Evolutionary conservation across 2,113 vertebrate species (phyloP).

Genomic region (Gadus macrocephalus): DNA sequence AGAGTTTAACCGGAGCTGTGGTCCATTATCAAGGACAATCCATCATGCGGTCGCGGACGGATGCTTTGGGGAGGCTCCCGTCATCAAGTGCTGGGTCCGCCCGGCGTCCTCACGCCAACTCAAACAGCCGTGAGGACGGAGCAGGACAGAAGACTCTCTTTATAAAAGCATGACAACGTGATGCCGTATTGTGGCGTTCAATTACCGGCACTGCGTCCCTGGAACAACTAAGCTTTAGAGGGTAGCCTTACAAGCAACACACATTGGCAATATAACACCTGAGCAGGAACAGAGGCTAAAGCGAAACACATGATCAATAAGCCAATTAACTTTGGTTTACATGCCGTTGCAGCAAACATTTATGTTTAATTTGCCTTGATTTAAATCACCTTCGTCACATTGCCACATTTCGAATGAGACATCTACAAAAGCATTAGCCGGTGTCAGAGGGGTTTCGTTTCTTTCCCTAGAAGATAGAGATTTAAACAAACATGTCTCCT

Average conservation of each 20-base stretch:
- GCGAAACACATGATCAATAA: no score
- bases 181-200: neutral
- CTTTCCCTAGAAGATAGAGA: no score
- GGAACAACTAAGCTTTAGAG: neutral
- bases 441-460: no score
- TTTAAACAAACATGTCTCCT: constrained; percentile 10
- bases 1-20: neutral
- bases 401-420: no score
- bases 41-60: neutral
- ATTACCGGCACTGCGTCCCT: neutral
- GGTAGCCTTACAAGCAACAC: neutral
- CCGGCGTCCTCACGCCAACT: neutral
- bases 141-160: neutral
- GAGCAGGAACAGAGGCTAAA: neutral
- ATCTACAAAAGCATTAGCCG: no score
- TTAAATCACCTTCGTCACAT: no score
- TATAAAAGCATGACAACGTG: neutral
- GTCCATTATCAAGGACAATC: neutral
- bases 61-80: neutral
- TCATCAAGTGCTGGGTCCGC: neutral
- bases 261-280: neutral
- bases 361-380: no score
- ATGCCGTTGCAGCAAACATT: no score
- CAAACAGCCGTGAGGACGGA: neutral
- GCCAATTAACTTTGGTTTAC: no score